Evolutionary conservation across 2,888 invertebrate species (phyloP), one percentile per base, ranked within the genome.

Genomic region (Pharmacophagus antenor): DNA sequence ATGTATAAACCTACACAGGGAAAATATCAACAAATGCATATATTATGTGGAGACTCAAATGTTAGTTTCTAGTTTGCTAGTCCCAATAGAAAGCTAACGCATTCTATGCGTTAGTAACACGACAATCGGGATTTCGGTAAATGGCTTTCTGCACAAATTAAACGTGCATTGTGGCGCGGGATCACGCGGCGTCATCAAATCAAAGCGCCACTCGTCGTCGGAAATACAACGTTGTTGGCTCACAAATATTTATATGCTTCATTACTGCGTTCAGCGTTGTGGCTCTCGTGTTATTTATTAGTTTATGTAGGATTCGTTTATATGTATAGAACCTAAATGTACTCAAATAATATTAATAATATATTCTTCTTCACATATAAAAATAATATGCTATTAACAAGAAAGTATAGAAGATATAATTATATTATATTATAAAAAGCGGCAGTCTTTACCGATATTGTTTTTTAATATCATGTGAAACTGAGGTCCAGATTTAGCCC

Each of bases 141-240:
- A 62, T 61, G 62, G 58, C 54, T 63, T 52, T 61, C 65, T 68
- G 64, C 70, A 73, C 78, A 76, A 79, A 79, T 78, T 75, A 77
- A 73, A 63, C 69, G 73, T 65, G 70, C 69, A 72, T 49, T 54
- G 44, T 42, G 25, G 17, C 15, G 37, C 8, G 41, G 65, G 68
- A 70, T 70, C 73, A 72, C 66, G 72, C 72, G 31, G 50, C 62
- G 65, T 70, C 67, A 67, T 65, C 63, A 67, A 65, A 70, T 53
- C 52, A 52, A 58, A 47, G 47, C 47, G 51, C 23, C 18, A 17
- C 23, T 41, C 31, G 25, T 17, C 18, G 27, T 25, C 50, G 56
- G 56, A 41, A 18, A 44, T 20, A 44, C 18, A 44, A 44, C 18
- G 18, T 17, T 18, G 42, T n/a, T 15, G 4, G 42, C 42, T 44